Conservation (phyloP, 2,113 vertebrate species). For the Pluvialis apricaria region DNA sequence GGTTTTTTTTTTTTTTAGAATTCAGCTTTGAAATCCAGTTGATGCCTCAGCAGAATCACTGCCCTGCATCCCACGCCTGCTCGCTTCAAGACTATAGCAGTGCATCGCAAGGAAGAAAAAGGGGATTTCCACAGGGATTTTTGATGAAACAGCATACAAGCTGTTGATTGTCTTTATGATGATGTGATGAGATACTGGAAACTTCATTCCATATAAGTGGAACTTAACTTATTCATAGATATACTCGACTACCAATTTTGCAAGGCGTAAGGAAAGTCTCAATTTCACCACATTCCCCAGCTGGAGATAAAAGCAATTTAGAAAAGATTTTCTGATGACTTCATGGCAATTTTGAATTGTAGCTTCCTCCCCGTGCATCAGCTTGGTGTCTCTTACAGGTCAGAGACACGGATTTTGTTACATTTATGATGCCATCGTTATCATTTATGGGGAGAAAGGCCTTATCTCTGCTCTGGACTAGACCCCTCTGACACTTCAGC, state of each 20-base stretch:
- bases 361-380: not conserved
- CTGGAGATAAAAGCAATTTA: not conserved
- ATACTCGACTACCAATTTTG: not conserved
- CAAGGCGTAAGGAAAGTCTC: not conserved
- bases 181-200: not conserved
- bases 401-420: not conserved
- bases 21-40: not conserved
- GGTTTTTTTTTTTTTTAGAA: not conserved
- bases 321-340: not conserved
- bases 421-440: not conserved
- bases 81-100: not conserved
- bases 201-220: not conserved
- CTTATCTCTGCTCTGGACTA: not conserved
- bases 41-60: conserved; percentile 27
- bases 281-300: not conserved
- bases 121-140: not conserved
- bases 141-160: not conserved
- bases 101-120: not conserved
- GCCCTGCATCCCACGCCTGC: not conserved
- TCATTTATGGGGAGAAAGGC: not conserved
- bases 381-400: not conserved
- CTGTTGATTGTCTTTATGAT: not conserved
- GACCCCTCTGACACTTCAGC: not conserved
- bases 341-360: not conserved
- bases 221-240: not conserved